Conservation (phyloP, 2,888 invertebrate genomes). For the Parthenolecanium corni region DNA sequence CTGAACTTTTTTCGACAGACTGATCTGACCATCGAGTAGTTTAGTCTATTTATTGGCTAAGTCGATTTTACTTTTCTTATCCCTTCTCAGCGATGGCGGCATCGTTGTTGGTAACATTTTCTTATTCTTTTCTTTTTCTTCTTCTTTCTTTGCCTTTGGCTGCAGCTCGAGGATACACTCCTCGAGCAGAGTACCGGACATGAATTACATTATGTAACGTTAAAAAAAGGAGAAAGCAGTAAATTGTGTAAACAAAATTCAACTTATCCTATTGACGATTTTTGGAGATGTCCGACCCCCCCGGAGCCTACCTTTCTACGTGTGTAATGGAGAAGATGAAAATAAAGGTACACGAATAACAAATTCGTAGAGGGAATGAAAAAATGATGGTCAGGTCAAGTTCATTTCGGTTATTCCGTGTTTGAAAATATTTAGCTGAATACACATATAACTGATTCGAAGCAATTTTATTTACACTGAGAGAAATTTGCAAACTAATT, state of each 20-base stretch:
- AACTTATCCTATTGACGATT: slow-evolving; percentile 10
- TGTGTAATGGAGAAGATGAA: no score
- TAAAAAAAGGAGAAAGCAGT: slow-evolving; percentile 22
- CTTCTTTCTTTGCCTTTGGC: slow-evolving; percentile 5
- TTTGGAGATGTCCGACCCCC: background rate
- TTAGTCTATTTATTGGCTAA: slow-evolving; percentile 28
- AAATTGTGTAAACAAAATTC: slow-evolving; percentile 24
- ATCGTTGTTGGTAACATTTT: no score
- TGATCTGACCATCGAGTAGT: slow-evolving; percentile 20
- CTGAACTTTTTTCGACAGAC: slow-evolving; percentile 21
- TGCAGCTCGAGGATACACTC: slow-evolving; percentile 7
- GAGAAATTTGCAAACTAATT: no score
- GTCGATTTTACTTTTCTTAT: slow-evolving; percentile 29
- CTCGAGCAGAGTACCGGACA: slow-evolving; percentile 24
- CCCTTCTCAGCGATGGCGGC: slow-evolving; percentile 17
- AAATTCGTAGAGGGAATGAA: no score
- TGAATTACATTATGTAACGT: slow-evolving; percentile 26
- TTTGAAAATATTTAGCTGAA: no score
- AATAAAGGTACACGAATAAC: no score
- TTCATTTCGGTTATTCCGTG: no score
- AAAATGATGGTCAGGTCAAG: no score
- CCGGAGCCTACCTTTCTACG: no score
- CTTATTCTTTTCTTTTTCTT: no score
- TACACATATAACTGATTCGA: no score
- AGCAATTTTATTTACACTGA: no score